phyloP scores from a whole-genome alignment of 2,888 invertebrate genomes.

The Xestia ashworthii region DNA sequence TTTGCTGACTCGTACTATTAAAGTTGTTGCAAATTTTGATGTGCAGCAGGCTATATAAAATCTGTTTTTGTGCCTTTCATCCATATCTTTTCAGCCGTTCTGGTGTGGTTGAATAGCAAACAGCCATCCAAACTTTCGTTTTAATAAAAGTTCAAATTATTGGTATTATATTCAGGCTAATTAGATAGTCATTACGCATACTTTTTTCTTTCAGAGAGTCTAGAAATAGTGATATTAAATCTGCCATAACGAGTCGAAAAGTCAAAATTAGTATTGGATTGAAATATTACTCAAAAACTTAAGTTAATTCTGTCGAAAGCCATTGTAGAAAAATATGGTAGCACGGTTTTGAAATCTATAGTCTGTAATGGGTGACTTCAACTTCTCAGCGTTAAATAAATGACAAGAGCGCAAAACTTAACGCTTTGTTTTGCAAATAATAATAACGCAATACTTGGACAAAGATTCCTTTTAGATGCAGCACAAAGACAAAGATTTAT shows the following conservation, averaged over 20 bases:
- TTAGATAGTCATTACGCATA: background rate
- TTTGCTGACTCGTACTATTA: background rate
- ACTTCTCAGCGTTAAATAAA: background rate
- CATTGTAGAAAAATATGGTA: background rate
- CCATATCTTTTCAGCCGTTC: background rate
- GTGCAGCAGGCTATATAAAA: background rate
- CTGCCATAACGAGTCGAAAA: background rate
- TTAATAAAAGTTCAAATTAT: background rate
- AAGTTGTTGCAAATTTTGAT: background rate
- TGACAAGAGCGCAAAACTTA: background rate
- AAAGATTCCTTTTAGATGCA: constrained; percentile 67
- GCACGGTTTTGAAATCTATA: background rate
- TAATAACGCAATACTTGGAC: constrained; percentile 51
- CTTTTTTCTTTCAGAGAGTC: background rate
- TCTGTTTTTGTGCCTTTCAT: background rate
- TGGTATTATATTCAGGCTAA: background rate
- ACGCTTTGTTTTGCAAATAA: constrained; percentile 45
- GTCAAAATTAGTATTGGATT: background rate
- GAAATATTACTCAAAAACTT: background rate
- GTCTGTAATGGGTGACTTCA: background rate
- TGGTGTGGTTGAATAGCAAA: background rate
- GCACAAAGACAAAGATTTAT: constrained; percentile 84
- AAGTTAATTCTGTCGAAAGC: background rate
- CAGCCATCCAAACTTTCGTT: background rate
- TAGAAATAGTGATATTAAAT: background rate